Base-by-base conservation (phyloP, 1,140 invertebrate genomes). In the Drosophila kikkawai region DNA sequence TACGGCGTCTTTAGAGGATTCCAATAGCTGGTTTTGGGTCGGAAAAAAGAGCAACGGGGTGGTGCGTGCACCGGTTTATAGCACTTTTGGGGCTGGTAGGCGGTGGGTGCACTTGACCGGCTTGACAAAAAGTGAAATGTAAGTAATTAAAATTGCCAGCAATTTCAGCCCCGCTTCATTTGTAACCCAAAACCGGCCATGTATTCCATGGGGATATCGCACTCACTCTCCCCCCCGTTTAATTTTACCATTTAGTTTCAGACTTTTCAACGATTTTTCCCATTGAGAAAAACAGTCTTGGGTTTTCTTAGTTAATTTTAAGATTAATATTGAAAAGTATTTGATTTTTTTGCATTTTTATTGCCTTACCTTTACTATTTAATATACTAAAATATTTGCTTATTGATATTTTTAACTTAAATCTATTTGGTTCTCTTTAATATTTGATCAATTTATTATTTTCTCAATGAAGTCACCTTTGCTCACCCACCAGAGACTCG, bases 61-160 rank as follows among this genome's bases (percentile, higher is more conserved):
- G 83, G 71, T 74, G 83, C 80, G 71, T 87, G 80, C 80, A 80
- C 63, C 73, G 69, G 80, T 87, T 88, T 88, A 88, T 84, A 60
- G 73, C 84, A 84, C 84, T 78, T 79, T 88, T 65, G 84, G 84
- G 83, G 47, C 39, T 39, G 9, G 42, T 50, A 29, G 47, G 37
- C 22, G 58, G 48, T 32, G 47, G 57, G 42, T 77, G 84, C 84
- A 87, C 84, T 87, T 87, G 84, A 76, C 77, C 84, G 84, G 84
- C 67, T 86, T 83, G 70, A 73, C 75, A 87, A 87, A 87, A 87
- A 87, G 84, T 88, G 84, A 88, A 87, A 87, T 88, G 84, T 71
- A 87, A 87, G 84, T 87, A 87, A 87, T 87, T 87, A 87, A 87
- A 87, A 87, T 88, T 80, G 80, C 83, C 83, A 76, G 60, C 82